phyloP scores from a whole-genome alignment of 2,797 vertebrate species.

The Myotis vivesi region DNA sequence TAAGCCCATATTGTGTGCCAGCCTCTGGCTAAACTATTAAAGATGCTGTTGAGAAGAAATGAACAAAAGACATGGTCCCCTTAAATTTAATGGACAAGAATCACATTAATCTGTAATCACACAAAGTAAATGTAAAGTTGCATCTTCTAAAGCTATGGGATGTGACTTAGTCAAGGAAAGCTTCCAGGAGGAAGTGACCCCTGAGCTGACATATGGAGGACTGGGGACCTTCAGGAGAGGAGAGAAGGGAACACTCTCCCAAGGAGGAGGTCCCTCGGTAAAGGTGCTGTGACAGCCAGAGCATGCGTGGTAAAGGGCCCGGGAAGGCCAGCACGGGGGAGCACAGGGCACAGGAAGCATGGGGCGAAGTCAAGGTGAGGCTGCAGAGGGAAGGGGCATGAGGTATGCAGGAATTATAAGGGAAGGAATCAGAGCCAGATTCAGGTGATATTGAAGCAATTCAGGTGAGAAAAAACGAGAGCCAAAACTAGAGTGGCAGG shows the following conservation, averaged over 20 bases:
- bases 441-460: neutral
- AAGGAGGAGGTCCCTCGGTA: neutral
- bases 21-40: neutral
- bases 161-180: neutral
- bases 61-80: neutral
- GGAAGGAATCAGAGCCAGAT: neutral
- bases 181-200: neutral
- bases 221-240: neutral
- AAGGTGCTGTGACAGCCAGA: neutral
- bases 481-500: neutral
- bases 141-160: neutral
- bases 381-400: neutral
- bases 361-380: neutral
- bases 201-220: neutral
- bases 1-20: neutral
- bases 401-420: neutral
- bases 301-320: neutral
- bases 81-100: neutral
- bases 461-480: neutral
- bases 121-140: neutral
- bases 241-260: neutral
- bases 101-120: neutral
- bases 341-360: neutral
- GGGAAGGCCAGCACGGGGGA: rapidly evolving
- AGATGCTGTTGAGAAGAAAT: neutral